Evolutionary conservation across 2,888 invertebrate genomes (phyloP), one percentile per base, ranked within the genome.

Genomic region (Thymelicus acteon): DNA sequence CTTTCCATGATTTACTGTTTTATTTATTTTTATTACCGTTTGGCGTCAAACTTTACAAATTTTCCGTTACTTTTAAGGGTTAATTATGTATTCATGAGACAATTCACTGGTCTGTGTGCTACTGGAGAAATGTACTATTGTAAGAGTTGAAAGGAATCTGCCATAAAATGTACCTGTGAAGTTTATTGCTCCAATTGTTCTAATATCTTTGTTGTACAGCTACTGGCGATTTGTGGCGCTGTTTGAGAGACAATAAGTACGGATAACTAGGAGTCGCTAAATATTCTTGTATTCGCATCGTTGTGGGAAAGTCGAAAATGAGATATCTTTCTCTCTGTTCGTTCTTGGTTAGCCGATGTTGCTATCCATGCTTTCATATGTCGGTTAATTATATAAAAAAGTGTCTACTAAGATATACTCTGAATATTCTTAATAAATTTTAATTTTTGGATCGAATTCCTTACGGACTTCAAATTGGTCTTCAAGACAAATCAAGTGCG

Each of bases 61-160:
- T 19, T 19, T 6, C 79, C n/a, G 54, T 78, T 71, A 78, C 31
- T 31, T 31, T 31, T 31, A 75, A 81, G 77, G 75, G 72, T 76
- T 82, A 78, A 89, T 85, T 85, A 83, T 75, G 82, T 82, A 86
- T 88, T 85, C 81, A 82, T 78, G 75, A 75, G 77, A 76, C 75
- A 76, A 74, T 78, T 73, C 74, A 73, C 81, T 79, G 80, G 81
- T 76, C 74, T 74, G 74, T 67, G 13, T 61, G 81, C 82, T 83
- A 80, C 83, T 70, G 78, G 73, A 73, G 76, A 75, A 75, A 74
- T 73, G 60, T 60, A 57, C 67, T 73, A 72, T 72, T 72, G 75
- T 63, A 2, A 24, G 15, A 40, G 0, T 60, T 48, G 52, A 63
- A 69, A 39, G 37, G 15, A 31, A 15, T 57, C 37, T 64, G 48